These are phyloP conservation scores for Adelges cooleyi DNA, from an alignment of 1,140 invertebrate species.

Conservation along the genomic window DNA sequence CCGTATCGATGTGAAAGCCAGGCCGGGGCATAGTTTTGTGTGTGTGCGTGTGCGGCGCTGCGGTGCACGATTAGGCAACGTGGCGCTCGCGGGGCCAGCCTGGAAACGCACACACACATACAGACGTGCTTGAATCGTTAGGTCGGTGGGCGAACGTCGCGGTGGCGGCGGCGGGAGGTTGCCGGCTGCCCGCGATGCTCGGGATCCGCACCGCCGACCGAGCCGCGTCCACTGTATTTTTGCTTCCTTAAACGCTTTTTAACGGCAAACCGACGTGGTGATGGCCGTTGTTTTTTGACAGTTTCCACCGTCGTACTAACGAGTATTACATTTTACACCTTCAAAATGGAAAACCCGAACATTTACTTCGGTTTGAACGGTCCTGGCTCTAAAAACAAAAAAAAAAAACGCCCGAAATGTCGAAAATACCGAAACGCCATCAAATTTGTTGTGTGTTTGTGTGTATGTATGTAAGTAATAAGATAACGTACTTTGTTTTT, in stretches of 20 bases:
- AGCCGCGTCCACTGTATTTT: not conserved
- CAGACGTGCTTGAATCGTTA: slow-evolving; percentile 13
- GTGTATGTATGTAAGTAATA: too few species aligned
- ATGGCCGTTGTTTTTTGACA: not conserved
- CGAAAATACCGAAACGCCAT: too few species aligned
- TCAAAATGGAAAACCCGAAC: too few species aligned
- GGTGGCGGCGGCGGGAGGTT: slow-evolving; percentile 16
- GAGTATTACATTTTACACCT: too few species aligned
- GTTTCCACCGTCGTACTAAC: too few species aligned
- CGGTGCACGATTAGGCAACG: slow-evolving; percentile 28
- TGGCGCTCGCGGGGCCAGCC: slow-evolving; percentile 28
- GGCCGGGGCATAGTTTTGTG: not conserved
- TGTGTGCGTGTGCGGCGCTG: too few species aligned
- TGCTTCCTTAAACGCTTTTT: not conserved
- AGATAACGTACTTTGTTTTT: too few species aligned
- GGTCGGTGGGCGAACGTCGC: slow-evolving; percentile 19
- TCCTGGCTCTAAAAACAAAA: too few species aligned
- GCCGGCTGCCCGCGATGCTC: slow-evolving; percentile 28
- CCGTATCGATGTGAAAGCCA: slow-evolving; percentile 3
- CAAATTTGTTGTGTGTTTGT: too few species aligned
- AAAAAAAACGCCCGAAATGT: too few species aligned
- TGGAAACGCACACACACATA: slow-evolving; percentile 13
- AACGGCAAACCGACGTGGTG: not conserved
- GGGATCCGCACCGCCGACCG: slow-evolving; percentile 28
- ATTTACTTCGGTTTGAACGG: too few species aligned